Conservation (phyloP, 1,140 invertebrate genomes). For the Papilio helenus region DNA sequence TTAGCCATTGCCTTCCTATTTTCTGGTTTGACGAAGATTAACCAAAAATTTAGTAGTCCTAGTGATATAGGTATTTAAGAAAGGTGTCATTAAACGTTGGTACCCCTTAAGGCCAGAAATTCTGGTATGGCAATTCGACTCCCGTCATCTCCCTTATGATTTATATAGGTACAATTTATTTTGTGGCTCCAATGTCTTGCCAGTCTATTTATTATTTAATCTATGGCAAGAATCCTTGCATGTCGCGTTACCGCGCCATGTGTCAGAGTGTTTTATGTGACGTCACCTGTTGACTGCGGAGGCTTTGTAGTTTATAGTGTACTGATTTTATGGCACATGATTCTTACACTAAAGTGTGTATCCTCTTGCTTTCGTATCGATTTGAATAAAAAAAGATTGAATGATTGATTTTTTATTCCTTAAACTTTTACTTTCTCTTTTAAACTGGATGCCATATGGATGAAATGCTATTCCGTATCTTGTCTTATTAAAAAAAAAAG, state of each 20-base stretch:
- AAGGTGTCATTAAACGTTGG: too few relatives aligned
- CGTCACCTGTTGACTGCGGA: conserved; percentile 33
- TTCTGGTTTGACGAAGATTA: too few relatives aligned
- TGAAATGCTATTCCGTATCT: neutral
- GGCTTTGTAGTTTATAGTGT: neutral
- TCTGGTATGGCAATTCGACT: too few relatives aligned
- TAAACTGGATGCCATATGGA: neutral
- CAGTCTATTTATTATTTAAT: conserved; percentile 6
- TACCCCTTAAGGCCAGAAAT: too few relatives aligned
- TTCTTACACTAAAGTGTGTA: neutral
- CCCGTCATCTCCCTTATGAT: too few relatives aligned
- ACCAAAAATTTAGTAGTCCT: too few relatives aligned
- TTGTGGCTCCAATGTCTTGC: too few relatives aligned
- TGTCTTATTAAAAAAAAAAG: too few relatives aligned
- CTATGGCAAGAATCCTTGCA: conserved; percentile 12
- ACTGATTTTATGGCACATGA: conserved; percentile 26
- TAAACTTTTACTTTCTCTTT: neutral
- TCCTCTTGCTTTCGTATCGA: neutral
- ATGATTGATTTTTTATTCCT: conserved; percentile 5
- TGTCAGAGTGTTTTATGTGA: conserved; percentile 37
- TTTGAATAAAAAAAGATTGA: neutral
- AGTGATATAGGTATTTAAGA: too few relatives aligned
- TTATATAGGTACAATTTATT: too few relatives aligned
- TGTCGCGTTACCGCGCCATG: conserved; percentile 35
- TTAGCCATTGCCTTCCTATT: too few relatives aligned